Percentiles rank a stretch among this genome's conserved stretches.
Conservation (phyloP, 2,113 vertebrate genomes). For the Reinhardtius hippoglossoides region DNA sequence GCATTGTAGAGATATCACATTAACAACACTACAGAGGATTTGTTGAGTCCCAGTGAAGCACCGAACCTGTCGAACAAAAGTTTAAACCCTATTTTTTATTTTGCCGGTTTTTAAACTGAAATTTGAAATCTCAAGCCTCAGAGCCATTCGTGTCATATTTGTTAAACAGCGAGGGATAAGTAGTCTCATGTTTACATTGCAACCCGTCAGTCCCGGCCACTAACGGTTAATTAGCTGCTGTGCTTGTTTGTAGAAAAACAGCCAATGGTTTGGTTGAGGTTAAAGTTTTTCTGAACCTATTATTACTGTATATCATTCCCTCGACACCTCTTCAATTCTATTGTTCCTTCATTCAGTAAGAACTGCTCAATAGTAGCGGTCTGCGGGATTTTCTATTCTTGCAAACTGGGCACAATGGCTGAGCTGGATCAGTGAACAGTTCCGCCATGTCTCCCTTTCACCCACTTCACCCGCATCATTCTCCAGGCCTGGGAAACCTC, state of each 20-base stretch:
- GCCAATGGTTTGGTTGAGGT: neutral
- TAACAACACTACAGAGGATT: too few relatives aligned
- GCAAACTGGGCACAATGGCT: constrained; percentile 27
- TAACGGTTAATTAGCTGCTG: too few relatives aligned
- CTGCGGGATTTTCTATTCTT: constrained; percentile 20
- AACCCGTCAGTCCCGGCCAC: too few relatives aligned
- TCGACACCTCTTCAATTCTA: constrained; percentile 9
- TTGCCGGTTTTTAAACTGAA: too few relatives aligned
- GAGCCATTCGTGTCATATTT: too few relatives aligned
- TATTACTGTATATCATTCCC: neutral
- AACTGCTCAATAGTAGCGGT: neutral
- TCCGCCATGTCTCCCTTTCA: constrained; percentile 37
- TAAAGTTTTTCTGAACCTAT: neutral
- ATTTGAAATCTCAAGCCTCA: too few relatives aligned
- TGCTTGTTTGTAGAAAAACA: neutral
- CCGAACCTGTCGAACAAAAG: too few relatives aligned
- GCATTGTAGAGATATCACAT: too few relatives aligned
- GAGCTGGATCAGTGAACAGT: constrained; percentile 12
- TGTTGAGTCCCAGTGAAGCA: too few relatives aligned
- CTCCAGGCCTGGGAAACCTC: constrained; percentile 50
- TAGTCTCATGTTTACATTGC: too few relatives aligned
- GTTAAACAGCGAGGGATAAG: too few relatives aligned
- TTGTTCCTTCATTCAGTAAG: constrained; percentile 20
- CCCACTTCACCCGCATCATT: constrained; percentile 50
- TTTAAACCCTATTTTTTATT: too few relatives aligned